Evolutionary conservation across 1,140 invertebrate species (phyloP).

Genomic region (Drosophila kohkoa): DNA sequence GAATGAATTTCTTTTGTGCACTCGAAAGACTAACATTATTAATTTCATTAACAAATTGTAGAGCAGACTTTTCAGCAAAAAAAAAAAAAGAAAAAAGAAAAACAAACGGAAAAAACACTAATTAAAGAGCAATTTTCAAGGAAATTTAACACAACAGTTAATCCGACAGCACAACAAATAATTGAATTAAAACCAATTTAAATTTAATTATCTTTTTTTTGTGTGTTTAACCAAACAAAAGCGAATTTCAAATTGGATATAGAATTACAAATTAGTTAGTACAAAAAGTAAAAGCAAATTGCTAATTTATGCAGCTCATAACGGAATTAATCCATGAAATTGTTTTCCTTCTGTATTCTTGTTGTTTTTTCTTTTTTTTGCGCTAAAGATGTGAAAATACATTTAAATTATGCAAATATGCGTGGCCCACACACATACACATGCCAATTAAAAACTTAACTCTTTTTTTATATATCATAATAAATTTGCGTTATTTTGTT

Average conservation of each 20-base stretch:
- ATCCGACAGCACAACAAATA: background rate
- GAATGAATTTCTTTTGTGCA: background rate
- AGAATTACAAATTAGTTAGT: conserved; percentile 8
- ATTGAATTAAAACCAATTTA: conserved; percentile 1
- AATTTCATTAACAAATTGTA: conserved; percentile 12
- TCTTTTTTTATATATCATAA: background rate
- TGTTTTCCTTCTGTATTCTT: background rate
- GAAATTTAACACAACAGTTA: background rate
- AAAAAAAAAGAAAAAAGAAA: background rate
- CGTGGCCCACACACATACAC: background rate
- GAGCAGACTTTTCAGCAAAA: background rate
- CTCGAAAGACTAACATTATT: background rate
- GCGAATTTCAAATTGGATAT: background rate
- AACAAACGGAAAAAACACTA: background rate
- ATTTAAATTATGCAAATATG: conserved; percentile 6
- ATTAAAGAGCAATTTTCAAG: background rate
- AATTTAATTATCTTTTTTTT: background rate
- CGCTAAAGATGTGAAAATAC: conserved; percentile 1
- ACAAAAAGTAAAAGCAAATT: conserved; percentile 3
- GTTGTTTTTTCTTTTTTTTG: background rate
- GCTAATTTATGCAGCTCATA: conserved; percentile 24
- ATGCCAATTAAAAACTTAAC: background rate
- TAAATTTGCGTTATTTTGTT: background rate
- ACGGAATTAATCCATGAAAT: conserved; percentile 12
- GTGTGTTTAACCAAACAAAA: background rate